Base-by-base conservation (phyloP, 1,140 invertebrate genomes). In the Drosophila guanche region DNA sequence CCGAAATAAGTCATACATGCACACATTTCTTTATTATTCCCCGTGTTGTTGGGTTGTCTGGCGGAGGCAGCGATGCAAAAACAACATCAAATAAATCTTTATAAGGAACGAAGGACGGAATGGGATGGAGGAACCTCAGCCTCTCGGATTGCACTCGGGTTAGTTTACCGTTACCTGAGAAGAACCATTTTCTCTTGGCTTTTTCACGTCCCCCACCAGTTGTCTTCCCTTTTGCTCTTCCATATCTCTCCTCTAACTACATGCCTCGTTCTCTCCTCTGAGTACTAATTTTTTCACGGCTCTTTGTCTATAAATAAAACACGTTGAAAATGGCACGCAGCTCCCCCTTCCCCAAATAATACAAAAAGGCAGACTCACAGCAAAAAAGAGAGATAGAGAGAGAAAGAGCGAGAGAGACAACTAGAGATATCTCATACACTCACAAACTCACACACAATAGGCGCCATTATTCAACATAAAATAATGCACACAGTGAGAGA, bases 391-490 rank as follows among this genome's bases (percentile, higher is more conserved):
- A 37, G 33, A 4, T 3, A 37, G 4, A 4, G 33, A 37, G 10
- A 37, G 3, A 33, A 8, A 20, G 1, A 20, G 1, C 16, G 10
- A 37, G 4, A 10, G 33, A 37, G 10, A 37, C 10, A 33, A 8
- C 8, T 33, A 55, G 33, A 40, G 55, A 54, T 67, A 25, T 3
- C 55, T 25, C 56, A 55, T 45, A 69, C 71, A 59, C 62, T 51
- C 62, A 62, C 37, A 50, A 58, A 20, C 45, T 47, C 68, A 55
- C 45, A 41, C 55, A 73, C 67, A 73, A 80, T 81, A 76, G 81
- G 58, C 53, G 46, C 59, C 77, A 86, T 86, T 86, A 86, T 70
- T 86, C 81, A 85, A 80, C 81, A 86, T 86, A 86, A 85, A 67
- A 86, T 85, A 77, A 85, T 62, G 77, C 80, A 80, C 75, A 71